A percentile compares a stretch with the other conserved stretches of the same genome.
Conservation (phyloP, 2,113 vertebrate genomes). For the Myotis brandtii region DNA sequence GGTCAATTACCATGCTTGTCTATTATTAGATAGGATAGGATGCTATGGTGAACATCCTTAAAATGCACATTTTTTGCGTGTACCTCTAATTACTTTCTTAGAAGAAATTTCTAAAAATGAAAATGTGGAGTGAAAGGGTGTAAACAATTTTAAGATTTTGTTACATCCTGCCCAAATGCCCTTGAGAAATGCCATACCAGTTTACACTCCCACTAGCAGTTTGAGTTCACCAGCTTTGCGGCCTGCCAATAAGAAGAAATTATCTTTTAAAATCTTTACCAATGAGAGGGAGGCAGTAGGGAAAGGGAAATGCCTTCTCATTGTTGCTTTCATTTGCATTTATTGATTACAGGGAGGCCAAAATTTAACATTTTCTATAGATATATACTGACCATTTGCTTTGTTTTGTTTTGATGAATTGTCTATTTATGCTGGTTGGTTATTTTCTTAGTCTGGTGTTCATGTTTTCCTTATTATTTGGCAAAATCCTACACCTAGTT, state of each 20-base stretch:
- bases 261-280: background rate
- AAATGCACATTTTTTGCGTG: background rate
- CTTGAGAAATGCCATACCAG: background rate
- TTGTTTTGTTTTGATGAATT: background rate
- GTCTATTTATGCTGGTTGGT: background rate
- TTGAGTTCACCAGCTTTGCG: background rate
- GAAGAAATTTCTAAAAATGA: background rate
- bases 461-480: background rate
- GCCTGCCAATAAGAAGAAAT: background rate
- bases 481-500: background rate
- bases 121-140: background rate
- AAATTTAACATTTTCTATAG: background rate
- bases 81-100: background rate
- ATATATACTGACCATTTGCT: background rate
- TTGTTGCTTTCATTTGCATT: background rate
- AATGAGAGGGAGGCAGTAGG: background rate
- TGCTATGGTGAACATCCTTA: background rate
- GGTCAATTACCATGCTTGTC: too few relatives aligned
- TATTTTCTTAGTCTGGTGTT: background rate
- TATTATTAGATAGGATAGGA: background rate
- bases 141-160: background rate
- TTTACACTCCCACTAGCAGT: background rate
- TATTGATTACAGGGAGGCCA: background rate
- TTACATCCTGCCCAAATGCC: background rate
- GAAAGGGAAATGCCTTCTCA: background rate